phyloP scores from a whole-genome alignment of 2,797 vertebrate genomes.

The Pyrocephalus nanus region DNA sequence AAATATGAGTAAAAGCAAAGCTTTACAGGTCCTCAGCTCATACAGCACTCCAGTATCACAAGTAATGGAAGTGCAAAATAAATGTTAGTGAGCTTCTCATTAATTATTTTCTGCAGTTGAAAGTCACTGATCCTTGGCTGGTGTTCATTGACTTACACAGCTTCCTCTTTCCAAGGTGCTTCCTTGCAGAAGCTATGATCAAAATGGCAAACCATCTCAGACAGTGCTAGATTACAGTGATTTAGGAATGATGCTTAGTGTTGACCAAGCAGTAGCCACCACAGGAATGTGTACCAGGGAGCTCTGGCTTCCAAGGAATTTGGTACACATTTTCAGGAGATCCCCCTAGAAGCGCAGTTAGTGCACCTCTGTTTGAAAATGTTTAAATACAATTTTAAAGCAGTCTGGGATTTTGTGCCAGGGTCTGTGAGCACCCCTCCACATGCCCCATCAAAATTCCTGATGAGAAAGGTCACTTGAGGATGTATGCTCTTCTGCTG shows the following conservation, averaged over 20 bases:
- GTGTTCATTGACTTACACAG: not conserved
- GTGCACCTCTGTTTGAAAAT: not conserved
- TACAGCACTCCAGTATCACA: not conserved
- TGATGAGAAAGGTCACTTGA: not conserved
- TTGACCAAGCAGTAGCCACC: not conserved
- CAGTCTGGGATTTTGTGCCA: not conserved
- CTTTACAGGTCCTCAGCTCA: not conserved
- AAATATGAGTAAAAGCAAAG: not conserved
- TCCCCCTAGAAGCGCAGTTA: not conserved
- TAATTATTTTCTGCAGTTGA: not conserved
- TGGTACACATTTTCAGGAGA: not conserved
- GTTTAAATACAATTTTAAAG: not conserved
- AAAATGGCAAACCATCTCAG: not conserved
- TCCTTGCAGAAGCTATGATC: not conserved
- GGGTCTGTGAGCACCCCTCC: not conserved
- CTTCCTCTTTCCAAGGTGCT: not conserved
- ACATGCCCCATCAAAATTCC: not conserved
- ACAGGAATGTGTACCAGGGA: not conserved
- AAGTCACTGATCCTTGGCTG: not conserved
- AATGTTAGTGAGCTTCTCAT: not conserved
- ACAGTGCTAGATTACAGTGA: accelerated
- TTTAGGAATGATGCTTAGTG: not conserved
- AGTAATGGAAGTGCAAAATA: not conserved
- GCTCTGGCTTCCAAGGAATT: not conserved
- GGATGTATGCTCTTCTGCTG: not conserved